Percentiles rank a stretch among this genome's conserved stretches.
Conservation (phyloP, 2,113 vertebrate genomes). For the Protobothrops flavoviridis region DNA sequence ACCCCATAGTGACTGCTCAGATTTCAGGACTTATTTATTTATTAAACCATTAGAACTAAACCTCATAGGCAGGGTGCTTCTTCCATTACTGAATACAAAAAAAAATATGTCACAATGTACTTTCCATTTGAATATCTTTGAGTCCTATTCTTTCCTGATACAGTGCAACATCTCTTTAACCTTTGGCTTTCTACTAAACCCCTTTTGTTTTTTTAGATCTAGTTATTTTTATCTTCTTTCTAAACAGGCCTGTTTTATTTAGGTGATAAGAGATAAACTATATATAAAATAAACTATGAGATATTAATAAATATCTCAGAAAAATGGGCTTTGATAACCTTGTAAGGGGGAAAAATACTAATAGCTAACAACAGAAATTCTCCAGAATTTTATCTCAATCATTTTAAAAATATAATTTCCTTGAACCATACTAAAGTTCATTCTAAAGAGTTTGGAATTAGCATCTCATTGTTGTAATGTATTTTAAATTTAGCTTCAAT, state of each 20-base stretch:
- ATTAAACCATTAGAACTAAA: not conserved
- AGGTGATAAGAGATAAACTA: not conserved
- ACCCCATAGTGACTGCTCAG: not conserved
- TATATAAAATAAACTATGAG: not conserved
- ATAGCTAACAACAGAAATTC: not conserved
- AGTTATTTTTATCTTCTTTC: not conserved
- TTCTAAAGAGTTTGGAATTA: not conserved
- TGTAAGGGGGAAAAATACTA: not conserved
- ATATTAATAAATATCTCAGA: not conserved
- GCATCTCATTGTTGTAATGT: not conserved
- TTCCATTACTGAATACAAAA: not conserved
- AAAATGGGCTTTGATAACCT: not conserved
- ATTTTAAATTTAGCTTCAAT: not conserved
- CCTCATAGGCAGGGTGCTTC: not conserved
- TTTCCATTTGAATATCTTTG: not conserved
- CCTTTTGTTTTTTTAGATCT: not conserved
- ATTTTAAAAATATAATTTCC: not conserved
- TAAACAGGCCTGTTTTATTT: not conserved
- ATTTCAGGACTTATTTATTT: not conserved
- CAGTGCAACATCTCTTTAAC: not conserved
- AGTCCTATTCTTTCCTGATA: not conserved
- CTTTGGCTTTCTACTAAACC: not conserved
- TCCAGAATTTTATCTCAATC: not conserved
- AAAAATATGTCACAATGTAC: not conserved
- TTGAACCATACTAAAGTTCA: not conserved